Evolutionary conservation across 2,797 vertebrate genomes (phyloP).

Genomic region (Holocentrus rufus): DNA sequence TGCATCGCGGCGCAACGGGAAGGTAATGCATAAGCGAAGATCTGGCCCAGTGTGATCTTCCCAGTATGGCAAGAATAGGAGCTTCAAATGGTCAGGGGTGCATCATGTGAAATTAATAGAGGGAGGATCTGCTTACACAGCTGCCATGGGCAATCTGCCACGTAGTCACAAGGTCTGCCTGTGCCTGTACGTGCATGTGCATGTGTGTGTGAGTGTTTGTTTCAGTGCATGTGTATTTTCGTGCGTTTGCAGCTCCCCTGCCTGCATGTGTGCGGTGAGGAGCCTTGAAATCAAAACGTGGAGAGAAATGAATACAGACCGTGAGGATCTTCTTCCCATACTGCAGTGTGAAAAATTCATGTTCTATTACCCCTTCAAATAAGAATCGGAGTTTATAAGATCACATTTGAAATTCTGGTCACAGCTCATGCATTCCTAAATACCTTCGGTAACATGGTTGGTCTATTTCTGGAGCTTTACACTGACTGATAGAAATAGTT

Average conservation of each 20-base stretch:
- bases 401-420: conserved; percentile 70
- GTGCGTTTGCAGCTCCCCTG: neutral
- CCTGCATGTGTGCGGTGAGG: conserved; percentile 4
- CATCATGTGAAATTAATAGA: neutral
- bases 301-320: conserved; percentile 51
- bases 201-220: neutral
- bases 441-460: conserved; percentile 27
- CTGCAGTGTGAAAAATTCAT: conserved; percentile 67
- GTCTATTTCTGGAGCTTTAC: conserved; percentile 36
- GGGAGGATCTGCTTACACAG: neutral
- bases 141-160: neutral
- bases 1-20: conserved; percentile 14
- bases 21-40: conserved; percentile 8
- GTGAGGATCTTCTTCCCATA: neutral
- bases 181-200: neutral
- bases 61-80: neutral
- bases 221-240: neutral
- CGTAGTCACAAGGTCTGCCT: neutral
- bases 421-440: conserved; percentile 61
- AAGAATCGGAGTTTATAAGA: conserved; percentile 74
- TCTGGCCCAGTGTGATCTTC: neutral
- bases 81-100: neutral
- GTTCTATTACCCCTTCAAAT: conserved; percentile 75
- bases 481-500: conserved; percentile 18
- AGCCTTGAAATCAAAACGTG: conserved; percentile 41